Evolutionary conservation across 2,888 invertebrate genomes (phyloP), one percentile per base, ranked within the genome.

Genomic region (Harmothoe impar): DNA sequence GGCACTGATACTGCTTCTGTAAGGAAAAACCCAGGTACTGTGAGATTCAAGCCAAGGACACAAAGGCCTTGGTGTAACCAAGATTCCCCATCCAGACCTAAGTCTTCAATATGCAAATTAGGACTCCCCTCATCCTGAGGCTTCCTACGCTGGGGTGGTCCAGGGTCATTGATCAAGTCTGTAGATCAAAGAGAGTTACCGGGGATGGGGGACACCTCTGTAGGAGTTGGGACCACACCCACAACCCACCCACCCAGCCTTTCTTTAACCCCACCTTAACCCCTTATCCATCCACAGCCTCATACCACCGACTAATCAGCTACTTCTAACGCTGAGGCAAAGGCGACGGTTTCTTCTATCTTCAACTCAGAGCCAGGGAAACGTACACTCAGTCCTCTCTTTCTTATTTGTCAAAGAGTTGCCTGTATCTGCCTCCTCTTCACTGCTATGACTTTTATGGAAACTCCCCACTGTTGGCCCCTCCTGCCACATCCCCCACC

Each of bases 51-150:
- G 10, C 12, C 62, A 62, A 62, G 20, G n/a, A 62, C 62, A 62
- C 62, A 62, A 62, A 62, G 62, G 3, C 23, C 3, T 20, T n/a
- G 62, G n/a, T 62, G 62, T 62, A 20, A 62, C 62, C 43, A 62
- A n/a, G 62, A 62, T n/a, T n/a, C 62, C 23, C n/a, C 15, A 20
- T 12, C 7, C 62, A 62, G 62, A 15, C 62, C 62, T 17, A 15
- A 31, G 77, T 77, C 77, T 77, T 77, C 77, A 77, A 77, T 77
- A 77, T 77, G 77, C 31, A 77, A 77, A 77, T 77, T 1, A 77
- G 77, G 17, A 1, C 77, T 25, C 7, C 29, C 77, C 77, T 29
- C 15, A 17, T 31, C 43, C 43, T 43, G 5, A 7, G 77, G 77
- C 25, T 77, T 77, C 31, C 77, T 77, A 0, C 77, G 7, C 17